These are phyloP conservation scores for Hedya salicella DNA, from an alignment of 2,888 invertebrate species.

Conservation along the genomic window DNA sequence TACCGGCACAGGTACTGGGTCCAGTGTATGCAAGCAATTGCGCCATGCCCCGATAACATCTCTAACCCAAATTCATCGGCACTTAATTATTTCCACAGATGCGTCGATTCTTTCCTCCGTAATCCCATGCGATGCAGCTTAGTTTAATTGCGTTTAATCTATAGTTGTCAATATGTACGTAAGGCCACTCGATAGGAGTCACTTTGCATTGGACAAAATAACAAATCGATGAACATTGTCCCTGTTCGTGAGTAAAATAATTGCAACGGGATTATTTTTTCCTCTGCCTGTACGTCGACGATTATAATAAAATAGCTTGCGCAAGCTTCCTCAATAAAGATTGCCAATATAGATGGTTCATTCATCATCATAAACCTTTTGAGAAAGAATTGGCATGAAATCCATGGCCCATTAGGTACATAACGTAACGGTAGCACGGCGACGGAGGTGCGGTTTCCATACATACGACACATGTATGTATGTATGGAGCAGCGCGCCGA, in stretches of 20 bases:
- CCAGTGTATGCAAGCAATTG: not conserved
- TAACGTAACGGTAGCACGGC: constrained; percentile 6
- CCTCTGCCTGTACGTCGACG: too few relatives aligned
- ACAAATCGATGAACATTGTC: too few relatives aligned
- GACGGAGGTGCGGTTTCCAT: not conserved
- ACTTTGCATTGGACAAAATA: not conserved
- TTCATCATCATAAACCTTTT: too few relatives aligned
- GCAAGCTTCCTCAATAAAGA: too few relatives aligned
- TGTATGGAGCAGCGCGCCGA: constrained; percentile 10
- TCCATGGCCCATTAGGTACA: not conserved
- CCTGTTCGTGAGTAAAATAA: too few relatives aligned
- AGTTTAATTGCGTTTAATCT: not conserved
- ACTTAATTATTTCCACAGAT: not conserved
- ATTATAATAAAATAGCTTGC: too few relatives aligned
- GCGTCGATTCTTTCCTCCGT: not conserved
- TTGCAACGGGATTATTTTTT: too few relatives aligned
- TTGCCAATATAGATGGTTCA: too few relatives aligned
- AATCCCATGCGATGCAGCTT: not conserved
- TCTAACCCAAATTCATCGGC: not conserved
- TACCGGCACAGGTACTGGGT: not conserved
- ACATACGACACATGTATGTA: not conserved
- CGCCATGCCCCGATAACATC: not conserved
- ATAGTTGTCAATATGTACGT: not conserved
- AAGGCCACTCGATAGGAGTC: not conserved
- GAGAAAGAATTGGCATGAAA: not conserved